phyloP scores from a whole-genome alignment of 2,113 vertebrate species.

The Vidua chalybeata region DNA sequence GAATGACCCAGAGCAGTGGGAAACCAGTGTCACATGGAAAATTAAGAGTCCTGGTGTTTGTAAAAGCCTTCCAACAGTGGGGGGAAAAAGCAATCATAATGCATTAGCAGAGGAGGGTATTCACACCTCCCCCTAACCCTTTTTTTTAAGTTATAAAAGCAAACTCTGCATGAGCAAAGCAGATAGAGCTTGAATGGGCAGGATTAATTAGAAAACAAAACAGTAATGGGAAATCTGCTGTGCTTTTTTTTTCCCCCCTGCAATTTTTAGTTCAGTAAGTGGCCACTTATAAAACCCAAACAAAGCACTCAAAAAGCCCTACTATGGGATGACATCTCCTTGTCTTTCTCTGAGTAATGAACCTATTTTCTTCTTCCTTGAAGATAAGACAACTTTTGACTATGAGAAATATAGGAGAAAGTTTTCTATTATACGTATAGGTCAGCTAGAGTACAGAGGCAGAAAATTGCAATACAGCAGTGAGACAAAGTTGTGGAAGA shows the following conservation, averaged over 20 bases:
- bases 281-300: conserved; percentile 19
- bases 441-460: conserved; percentile 40
- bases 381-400: conserved; percentile 64
- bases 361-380: conserved; percentile 53
- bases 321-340: conserved; percentile 8
- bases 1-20: background rate
- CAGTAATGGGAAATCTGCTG: background rate
- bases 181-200: conserved; percentile 38
- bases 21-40: conserved; percentile 31
- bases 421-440: conserved; percentile 51
- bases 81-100: background rate
- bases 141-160: background rate
- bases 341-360: conserved; percentile 59
- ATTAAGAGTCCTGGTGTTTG: background rate
- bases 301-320: background rate
- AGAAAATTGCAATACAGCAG: conserved; percentile 24
- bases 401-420: conserved; percentile 56
- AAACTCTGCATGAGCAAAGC: background rate
- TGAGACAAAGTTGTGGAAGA: background rate
- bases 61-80: conserved; percentile 25
- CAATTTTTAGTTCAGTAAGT: conserved; percentile 16
- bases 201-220: conserved; percentile 61
- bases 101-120: conserved; percentile 3
- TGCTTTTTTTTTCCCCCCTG: background rate
- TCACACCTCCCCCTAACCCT: background rate